These are phyloP conservation scores for Platerodrilus igneus DNA, from an alignment of 2,888 invertebrate genomes.

Conservation along the genomic window DNA sequence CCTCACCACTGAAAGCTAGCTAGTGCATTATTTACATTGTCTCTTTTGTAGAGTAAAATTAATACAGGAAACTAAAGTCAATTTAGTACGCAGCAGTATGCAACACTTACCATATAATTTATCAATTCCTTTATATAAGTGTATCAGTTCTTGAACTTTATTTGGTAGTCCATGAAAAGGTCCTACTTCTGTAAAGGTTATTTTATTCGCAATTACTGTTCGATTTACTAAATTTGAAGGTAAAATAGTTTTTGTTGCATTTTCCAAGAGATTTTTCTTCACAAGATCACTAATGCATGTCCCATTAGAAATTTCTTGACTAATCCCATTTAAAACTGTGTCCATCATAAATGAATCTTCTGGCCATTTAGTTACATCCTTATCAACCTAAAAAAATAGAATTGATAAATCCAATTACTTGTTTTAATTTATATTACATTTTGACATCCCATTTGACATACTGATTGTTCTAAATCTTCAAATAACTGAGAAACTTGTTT, in stretches of 20 bases:
- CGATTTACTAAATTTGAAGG: constrained; percentile 22
- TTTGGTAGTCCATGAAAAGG: constrained; percentile 77
- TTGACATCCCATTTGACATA: constrained; percentile 46
- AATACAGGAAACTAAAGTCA: too few relatives aligned
- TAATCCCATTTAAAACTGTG: constrained; percentile 19
- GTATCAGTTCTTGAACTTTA: constrained; percentile 64
- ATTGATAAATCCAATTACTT: constrained; percentile 14
- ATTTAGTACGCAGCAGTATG: constrained; percentile 6
- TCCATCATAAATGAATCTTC: constrained; percentile 24
- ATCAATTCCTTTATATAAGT: constrained; percentile 71
- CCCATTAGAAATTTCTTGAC: constrained; percentile 9
- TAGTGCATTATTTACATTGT: too few relatives aligned
- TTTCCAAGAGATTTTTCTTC: constrained; percentile 38
- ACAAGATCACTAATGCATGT: constrained; percentile 33
- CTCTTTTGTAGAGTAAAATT: too few relatives aligned
- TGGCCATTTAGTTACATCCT: too few relatives aligned
- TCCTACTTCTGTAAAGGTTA: constrained; percentile 38
- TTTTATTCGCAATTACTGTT: constrained; percentile 15
- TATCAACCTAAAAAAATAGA: too few relatives aligned
- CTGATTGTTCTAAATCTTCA: constrained; percentile 52
- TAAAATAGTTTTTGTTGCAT: constrained; percentile 34
- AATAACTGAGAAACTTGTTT: constrained; percentile 47
- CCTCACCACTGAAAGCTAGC: too few relatives aligned
- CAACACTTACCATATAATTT: constrained; percentile 70
- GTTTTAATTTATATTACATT: constrained; percentile 14